These are phyloP conservation scores for Vulpes lagopus DNA, from an alignment of 2,113 vertebrate species.

Conservation along the genomic window DNA sequence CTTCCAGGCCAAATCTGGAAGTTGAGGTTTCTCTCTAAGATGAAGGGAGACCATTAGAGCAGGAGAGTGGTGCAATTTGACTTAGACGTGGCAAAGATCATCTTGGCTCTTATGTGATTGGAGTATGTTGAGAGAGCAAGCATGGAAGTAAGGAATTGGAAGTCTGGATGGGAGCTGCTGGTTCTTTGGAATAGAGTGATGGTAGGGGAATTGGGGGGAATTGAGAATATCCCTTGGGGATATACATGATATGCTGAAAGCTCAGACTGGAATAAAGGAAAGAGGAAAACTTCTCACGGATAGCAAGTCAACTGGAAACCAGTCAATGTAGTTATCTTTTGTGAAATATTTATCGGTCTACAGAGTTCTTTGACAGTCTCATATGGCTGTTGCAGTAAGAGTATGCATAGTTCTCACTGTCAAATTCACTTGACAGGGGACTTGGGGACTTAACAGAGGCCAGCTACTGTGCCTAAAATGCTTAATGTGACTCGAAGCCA, in stretches of 20 bases:
- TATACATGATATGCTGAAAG: not conserved
- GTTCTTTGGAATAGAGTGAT: not conserved
- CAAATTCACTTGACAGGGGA: not conserved
- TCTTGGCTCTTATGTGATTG: not conserved
- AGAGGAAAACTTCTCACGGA: not conserved
- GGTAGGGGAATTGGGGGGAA: too few relatives aligned
- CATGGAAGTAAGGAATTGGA: too few relatives aligned
- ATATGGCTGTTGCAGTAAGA: not conserved
- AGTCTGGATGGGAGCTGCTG: not conserved
- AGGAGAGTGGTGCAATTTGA: not conserved
- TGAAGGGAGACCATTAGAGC: not conserved
- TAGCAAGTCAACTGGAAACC: not conserved
- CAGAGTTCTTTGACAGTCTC: not conserved
- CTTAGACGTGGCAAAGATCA: too few relatives aligned
- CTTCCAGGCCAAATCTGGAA: too few relatives aligned
- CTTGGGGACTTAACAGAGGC: fast-evolving
- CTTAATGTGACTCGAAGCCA: not conserved
- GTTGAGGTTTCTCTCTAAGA: not conserved
- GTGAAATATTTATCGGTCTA: not conserved
- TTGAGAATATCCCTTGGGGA: not conserved
- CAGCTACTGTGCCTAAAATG: not conserved
- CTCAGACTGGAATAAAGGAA: not conserved
- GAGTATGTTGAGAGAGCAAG: not conserved
- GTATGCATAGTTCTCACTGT: too few relatives aligned
- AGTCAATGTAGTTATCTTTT: not conserved